These are phyloP conservation scores for Bothrops jararaca DNA, from an alignment of 2,113 vertebrate species.

Conservation along the genomic window DNA sequence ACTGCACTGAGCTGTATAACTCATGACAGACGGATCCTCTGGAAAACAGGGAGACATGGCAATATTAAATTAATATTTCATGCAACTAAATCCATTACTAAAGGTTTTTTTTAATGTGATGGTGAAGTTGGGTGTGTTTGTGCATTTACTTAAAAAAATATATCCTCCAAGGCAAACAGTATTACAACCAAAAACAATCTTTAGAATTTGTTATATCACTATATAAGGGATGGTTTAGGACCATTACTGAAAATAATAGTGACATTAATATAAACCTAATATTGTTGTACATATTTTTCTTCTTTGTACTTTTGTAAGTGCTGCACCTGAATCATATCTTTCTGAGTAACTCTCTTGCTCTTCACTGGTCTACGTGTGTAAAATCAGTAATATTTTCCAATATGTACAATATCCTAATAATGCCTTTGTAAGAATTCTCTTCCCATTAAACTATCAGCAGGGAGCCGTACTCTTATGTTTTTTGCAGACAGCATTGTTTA, in stretches of 20 bases:
- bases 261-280: not conserved
- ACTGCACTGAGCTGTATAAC: not conserved
- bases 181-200: not conserved
- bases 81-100: not conserved
- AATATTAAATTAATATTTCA: not conserved
- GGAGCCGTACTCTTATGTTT: slow-evolving; percentile 46
- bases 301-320: slow-evolving; percentile 38
- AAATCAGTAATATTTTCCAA: slow-evolving; percentile 65
- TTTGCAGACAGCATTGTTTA: slow-evolving; percentile 64
- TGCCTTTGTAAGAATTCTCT: slow-evolving; percentile 60
- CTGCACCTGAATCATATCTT: slow-evolving; percentile 38
- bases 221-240: not conserved
- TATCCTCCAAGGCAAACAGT: not conserved
- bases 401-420: slow-evolving; percentile 64
- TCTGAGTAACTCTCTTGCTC: slow-evolving; percentile 49
- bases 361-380: slow-evolving; percentile 53
- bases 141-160: not conserved
- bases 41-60: not conserved
- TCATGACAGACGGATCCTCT: not conserved
- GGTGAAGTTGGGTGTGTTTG: not conserved
- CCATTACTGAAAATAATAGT: slow-evolving; percentile 1
- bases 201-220: accelerated
- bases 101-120: not conserved
- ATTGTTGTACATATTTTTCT: not conserved
- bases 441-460: slow-evolving; percentile 29